Percentiles rank a stretch among this genome's conserved stretches.
These are phyloP conservation scores for Eucriotettix oculatus DNA, from an alignment of 2,888 invertebrate species.

Conservation along the genomic window DNA sequence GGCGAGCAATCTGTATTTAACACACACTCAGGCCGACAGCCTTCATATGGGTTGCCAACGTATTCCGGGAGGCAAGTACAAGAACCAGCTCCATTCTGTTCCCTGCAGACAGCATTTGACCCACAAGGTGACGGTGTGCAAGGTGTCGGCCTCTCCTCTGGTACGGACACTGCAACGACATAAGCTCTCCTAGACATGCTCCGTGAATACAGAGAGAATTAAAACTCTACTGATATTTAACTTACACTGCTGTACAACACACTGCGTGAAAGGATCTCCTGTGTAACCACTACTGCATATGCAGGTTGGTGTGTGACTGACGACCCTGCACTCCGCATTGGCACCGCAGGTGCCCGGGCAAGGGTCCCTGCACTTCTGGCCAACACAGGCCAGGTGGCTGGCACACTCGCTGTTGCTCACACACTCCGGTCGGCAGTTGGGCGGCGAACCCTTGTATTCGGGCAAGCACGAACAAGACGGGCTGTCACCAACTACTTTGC, in stretches of 20 bases:
- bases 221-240: neutral
- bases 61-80: constrained; percentile 34
- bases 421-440: constrained; percentile 33
- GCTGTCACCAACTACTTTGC: constrained; percentile 22
- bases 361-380: constrained; percentile 35
- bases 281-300: constrained; percentile 23
- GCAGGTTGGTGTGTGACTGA: constrained; percentile 25
- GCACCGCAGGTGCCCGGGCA: constrained; percentile 38
- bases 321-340: constrained; percentile 21
- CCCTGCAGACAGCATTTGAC: constrained; percentile 29
- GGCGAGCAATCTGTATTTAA: constrained; percentile 52
- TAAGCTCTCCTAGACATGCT: neutral
- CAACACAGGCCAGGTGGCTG: constrained; percentile 24
- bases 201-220: neutral
- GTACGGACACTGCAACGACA: constrained; percentile 1
- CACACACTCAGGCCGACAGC: constrained; percentile 46
- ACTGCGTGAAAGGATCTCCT: constrained; percentile 23
- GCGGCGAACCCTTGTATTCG: constrained; percentile 47
- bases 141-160: constrained; percentile 9
- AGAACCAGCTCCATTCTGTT: constrained; percentile 32
- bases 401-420: constrained; percentile 28
- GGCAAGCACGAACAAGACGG: constrained; percentile 26
- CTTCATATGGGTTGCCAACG: constrained; percentile 20
- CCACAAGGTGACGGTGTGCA: constrained; percentile 16
- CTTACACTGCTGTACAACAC: constrained; percentile 16